Evolutionary conservation across 2,113 vertebrate species (phyloP).

Genomic region (Empidonax alnorum): DNA sequence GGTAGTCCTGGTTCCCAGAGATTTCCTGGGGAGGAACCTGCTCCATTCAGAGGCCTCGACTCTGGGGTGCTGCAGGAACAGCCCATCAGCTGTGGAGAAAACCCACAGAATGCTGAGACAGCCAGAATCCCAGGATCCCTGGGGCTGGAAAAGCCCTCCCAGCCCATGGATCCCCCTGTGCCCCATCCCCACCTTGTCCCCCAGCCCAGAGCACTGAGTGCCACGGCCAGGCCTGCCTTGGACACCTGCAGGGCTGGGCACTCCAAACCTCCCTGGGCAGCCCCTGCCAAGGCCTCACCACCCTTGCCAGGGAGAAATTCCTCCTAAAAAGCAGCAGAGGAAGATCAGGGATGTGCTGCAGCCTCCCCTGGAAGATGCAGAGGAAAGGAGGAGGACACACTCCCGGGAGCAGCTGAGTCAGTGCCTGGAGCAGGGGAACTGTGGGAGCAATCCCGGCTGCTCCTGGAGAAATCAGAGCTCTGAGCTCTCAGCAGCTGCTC

Average conservation of each 20-base stretch:
- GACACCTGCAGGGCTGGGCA: background rate
- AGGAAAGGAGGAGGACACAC: background rate
- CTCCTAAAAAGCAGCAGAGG: background rate
- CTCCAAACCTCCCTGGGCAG: background rate
- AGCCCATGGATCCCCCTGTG: background rate
- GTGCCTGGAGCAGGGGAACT: background rate
- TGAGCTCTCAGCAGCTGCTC: background rate
- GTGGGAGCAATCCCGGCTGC: background rate
- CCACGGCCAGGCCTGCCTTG: background rate
- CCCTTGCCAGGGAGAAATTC: background rate
- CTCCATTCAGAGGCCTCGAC: background rate
- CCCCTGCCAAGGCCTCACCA: too few species aligned
- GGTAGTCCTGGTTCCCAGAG: background rate
- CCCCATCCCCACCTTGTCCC: background rate
- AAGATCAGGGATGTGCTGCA: background rate
- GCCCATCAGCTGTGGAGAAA: background rate
- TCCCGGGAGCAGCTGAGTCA: background rate
- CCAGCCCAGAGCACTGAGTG: background rate
- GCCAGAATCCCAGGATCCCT: background rate
- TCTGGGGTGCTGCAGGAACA: background rate
- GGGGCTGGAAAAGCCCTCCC: background rate
- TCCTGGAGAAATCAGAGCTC: background rate
- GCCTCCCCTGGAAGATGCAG: background rate
- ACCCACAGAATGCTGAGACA: fast-evolving
- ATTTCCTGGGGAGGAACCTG: background rate